Evolutionary conservation across 2,797 vertebrate genomes (phyloP), one percentile per base, ranked within the genome.

Genomic region (Peromyscus melanophrys): DNA sequence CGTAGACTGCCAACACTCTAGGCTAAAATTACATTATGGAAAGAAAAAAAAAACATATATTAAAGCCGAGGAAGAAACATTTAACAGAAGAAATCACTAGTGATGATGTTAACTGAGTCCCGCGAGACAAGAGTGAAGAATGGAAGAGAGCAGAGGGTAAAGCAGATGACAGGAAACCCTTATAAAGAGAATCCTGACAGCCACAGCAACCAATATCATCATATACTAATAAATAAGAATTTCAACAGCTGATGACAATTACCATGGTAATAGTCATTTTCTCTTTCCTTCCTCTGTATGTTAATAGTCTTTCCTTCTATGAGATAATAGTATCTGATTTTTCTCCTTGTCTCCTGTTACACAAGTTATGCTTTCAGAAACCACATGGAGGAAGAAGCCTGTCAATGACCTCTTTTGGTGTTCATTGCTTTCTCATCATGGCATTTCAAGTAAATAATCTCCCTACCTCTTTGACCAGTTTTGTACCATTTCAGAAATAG

Each of bases 51-150:
- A 91, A 67, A 27, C 73, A 27, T 2, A 31, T 10, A 80, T 49
- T 92, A 61, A 61, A 37, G 34, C 52, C 43, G 63, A 71, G 65
- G 17, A 13, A 61, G 43, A 73, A 57, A n/a, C 11, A 69, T 19
- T 92, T 82, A 5, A 4, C 17, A 71, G n/a, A 81, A 63, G 17
- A 57, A 37, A 65, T 37, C 25, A 31, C 13, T 16, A 25, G 1
- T 8, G 17, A 85, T 2, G 1, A 4, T 85, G 2, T 69, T 96
- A 75, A 1, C 19, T 2, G 4, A 90, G 6, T 52, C 5, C 4
- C 1, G 8, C 1, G 31, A 29, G 13, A 57, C 37, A 65, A 65
- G 0, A n/a, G 1, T 0, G 1, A 73, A 52, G 9, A 25, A 49
- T 37, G 23, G 21, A 84, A 46, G 37, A 75, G 80, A 8, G 6